phyloP scores from a whole-genome alignment of 2,113 vertebrate species.

The Tragelaphus scriptus region DNA sequence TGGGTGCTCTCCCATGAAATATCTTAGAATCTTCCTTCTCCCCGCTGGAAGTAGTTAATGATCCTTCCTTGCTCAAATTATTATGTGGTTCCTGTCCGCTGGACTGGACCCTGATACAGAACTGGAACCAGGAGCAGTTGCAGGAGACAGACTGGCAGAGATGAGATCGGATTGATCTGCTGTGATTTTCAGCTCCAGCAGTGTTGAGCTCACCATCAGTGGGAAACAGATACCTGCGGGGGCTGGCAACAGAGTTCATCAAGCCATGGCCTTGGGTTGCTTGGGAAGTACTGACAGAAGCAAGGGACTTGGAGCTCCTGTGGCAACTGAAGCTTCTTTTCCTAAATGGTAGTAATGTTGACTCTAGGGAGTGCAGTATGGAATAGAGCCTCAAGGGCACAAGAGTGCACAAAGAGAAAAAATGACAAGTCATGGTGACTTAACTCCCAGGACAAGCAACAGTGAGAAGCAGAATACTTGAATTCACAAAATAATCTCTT shows the following conservation, averaged over 20 bases:
- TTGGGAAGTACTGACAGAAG: too few species aligned
- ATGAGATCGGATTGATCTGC: rapidly evolving
- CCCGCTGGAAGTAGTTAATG: background rate
- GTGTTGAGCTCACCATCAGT: too few species aligned
- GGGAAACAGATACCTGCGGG: background rate
- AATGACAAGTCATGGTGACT: rapidly evolving
- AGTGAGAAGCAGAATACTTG: background rate
- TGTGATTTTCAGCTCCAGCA: background rate
- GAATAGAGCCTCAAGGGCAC: too few species aligned
- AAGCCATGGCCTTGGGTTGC: too few species aligned
- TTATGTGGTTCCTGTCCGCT: background rate
- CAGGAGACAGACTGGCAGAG: background rate
- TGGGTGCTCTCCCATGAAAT: background rate
- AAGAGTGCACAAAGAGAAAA: too few species aligned
- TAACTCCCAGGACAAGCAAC: background rate
- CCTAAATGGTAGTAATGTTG: too few species aligned
- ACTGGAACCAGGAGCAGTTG: background rate
- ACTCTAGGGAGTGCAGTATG: too few species aligned
- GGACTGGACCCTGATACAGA: background rate
- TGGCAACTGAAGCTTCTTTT: too few species aligned
- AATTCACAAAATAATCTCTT: background rate
- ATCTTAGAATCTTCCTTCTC: background rate
- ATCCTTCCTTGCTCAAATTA: background rate
- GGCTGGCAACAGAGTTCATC: too few species aligned
- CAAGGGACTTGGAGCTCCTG: too few species aligned